Conservation (phyloP, 1,140 invertebrate species). For the Hermatobates lingyangjiaoensis region DNA sequence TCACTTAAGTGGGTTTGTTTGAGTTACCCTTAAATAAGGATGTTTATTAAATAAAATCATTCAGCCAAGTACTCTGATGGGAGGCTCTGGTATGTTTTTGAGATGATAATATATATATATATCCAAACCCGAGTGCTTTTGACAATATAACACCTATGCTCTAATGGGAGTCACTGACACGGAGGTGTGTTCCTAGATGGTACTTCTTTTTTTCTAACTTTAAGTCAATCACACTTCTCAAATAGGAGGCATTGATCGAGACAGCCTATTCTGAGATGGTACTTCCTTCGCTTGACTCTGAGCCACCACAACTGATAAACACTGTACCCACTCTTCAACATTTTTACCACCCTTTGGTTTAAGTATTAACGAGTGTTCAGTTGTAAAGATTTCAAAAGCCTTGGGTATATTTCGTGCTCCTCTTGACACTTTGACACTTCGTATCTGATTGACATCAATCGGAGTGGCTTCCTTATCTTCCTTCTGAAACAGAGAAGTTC, state of each 20-base stretch:
- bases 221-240: too few species aligned
- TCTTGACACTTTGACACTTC: conserved; percentile 72
- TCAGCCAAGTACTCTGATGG: too few species aligned
- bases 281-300: conserved; percentile 42
- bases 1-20: too few species aligned
- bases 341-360: conserved; percentile 89
- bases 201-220: too few species aligned
- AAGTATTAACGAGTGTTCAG: conserved; percentile 73
- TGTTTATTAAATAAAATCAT: too few species aligned
- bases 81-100: too few species aligned
- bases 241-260: not conserved
- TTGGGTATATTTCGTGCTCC: conserved; percentile 76
- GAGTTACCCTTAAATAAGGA: too few species aligned
- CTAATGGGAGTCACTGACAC: too few species aligned
- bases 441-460: conserved; percentile 77
- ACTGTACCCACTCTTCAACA: conserved; percentile 86
- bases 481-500: conserved; percentile 27
- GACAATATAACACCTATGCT: too few species aligned
- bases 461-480: conserved; percentile 27
- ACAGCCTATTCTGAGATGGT: conserved; percentile 7
- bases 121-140: too few species aligned
- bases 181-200: too few species aligned
- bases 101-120: too few species aligned
- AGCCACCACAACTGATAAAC: conserved; percentile 68
- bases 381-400: conserved; percentile 90